Conservation (phyloP, 2,888 invertebrate genomes). For the Drosophila ezoana region DNA sequence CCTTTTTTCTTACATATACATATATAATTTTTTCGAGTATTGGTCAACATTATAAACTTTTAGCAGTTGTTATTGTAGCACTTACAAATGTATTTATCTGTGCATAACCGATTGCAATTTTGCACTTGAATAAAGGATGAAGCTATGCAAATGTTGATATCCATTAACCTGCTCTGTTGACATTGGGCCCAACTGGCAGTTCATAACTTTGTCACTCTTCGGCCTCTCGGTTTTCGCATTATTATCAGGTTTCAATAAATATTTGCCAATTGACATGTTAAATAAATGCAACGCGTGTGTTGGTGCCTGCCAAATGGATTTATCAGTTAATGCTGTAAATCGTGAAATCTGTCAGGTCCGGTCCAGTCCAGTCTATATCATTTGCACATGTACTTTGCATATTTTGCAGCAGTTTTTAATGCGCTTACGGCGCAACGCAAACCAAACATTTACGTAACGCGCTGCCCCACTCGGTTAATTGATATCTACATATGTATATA, state of each 20-base stretch:
- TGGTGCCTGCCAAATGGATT: constrained; percentile 50
- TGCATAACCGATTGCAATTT: background rate
- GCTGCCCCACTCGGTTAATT: constrained; percentile 62
- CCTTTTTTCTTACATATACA: no score
- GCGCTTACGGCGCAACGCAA: constrained; percentile 46
- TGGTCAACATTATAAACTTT: background rate
- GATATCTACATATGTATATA: constrained; percentile 59
- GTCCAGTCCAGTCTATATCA: constrained; percentile 7
- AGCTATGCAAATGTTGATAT: background rate
- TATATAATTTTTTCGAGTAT: background rate
- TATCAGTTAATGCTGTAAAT: constrained; percentile 59
- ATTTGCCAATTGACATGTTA: constrained; percentile 56
- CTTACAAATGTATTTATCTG: background rate
- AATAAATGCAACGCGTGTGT: constrained; percentile 27
- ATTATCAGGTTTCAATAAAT: constrained; percentile 45
- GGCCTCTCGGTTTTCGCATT: constrained; percentile 2
- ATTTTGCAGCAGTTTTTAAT: constrained; percentile 43
- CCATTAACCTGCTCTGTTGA: constrained; percentile 8
- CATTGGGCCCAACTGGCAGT: constrained; percentile 12
- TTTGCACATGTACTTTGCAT: constrained; percentile 35
- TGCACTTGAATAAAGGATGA: background rate
- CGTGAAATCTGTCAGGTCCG: constrained; percentile 40
- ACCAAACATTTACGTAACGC: constrained; percentile 60
- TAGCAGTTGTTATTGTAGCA: background rate
- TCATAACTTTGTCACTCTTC: constrained; percentile 11